Conservation (phyloP, 2,113 vertebrate species). For the Cryptomyrus ogoouensis region DNA sequence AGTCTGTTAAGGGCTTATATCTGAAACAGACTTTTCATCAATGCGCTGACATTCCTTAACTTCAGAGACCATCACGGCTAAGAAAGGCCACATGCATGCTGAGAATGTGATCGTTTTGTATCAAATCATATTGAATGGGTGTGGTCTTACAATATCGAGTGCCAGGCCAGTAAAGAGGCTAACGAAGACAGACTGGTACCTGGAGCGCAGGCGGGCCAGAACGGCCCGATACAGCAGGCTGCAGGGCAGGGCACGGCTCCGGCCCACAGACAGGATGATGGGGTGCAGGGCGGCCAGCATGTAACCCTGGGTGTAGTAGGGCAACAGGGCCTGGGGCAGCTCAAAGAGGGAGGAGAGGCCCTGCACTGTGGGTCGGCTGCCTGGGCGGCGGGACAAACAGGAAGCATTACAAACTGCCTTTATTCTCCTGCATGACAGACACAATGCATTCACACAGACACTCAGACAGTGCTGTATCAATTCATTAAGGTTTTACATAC, state of each 20-base stretch:
- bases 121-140: not conserved
- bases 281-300: slow-evolving; percentile 79
- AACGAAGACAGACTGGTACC: slow-evolving; percentile 52
- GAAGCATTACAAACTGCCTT: not conserved
- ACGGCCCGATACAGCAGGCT: slow-evolving; percentile 84
- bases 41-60: not conserved
- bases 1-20: not conserved
- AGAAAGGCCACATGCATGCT: not conserved
- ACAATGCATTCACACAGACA: not conserved
- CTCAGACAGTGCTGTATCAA: not conserved
- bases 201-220: slow-evolving; percentile 69
- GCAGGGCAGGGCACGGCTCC: slow-evolving; percentile 69
- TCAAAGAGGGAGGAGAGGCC: slow-evolving; percentile 79
- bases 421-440: not conserved
- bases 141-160: not conserved
- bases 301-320: slow-evolving; percentile 84
- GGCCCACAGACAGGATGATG: slow-evolving; percentile 75
- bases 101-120: not conserved
- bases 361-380: slow-evolving; percentile 81
- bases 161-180: too few relatives aligned
- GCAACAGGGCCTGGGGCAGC: slow-evolving; percentile 76
- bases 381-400: slow-evolving; percentile 42
- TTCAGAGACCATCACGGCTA: not conserved
- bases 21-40: not conserved
- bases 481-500: not conserved